phyloP scores from a whole-genome alignment of 2,113 vertebrate species.

The Rhagologus leucostigma region DNA sequence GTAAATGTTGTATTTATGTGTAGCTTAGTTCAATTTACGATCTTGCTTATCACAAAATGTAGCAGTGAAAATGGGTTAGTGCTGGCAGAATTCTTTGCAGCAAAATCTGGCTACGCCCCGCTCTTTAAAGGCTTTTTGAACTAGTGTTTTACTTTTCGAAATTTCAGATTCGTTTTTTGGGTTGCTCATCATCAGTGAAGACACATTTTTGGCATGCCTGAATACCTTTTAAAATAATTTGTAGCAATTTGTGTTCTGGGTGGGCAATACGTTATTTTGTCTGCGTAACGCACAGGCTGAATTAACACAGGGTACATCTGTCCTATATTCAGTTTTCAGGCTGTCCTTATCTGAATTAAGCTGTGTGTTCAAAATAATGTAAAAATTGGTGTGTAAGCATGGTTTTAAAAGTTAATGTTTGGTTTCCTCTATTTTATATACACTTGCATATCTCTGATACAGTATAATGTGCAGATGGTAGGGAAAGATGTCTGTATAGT shows the following conservation, averaged over 20 bases:
- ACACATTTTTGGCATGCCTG: not conserved
- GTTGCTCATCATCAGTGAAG: not conserved
- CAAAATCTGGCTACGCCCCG: not conserved
- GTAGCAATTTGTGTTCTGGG: not conserved
- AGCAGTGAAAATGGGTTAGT: not conserved
- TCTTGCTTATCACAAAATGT: rapidly evolving
- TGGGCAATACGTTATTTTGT: not conserved
- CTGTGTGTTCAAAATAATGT: not conserved
- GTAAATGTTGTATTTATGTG: not conserved
- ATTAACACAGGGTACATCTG: not conserved
- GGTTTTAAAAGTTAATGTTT: not conserved
- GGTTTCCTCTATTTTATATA: not conserved
- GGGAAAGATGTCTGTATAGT: not conserved
- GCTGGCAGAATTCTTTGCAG: not conserved
- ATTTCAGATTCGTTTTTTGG: not conserved
- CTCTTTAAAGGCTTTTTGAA: not conserved
- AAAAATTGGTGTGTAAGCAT: not conserved
- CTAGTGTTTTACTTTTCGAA: not conserved
- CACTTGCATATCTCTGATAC: not conserved
- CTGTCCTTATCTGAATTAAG: not conserved
- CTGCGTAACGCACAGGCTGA: not conserved
- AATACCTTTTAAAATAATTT: not conserved
- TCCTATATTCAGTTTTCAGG: not conserved
- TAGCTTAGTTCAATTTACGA: not conserved
- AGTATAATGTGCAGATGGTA: not conserved